phyloP scores from a whole-genome alignment of 2,113 vertebrate species.

The Tupaia chinensis region DNA sequence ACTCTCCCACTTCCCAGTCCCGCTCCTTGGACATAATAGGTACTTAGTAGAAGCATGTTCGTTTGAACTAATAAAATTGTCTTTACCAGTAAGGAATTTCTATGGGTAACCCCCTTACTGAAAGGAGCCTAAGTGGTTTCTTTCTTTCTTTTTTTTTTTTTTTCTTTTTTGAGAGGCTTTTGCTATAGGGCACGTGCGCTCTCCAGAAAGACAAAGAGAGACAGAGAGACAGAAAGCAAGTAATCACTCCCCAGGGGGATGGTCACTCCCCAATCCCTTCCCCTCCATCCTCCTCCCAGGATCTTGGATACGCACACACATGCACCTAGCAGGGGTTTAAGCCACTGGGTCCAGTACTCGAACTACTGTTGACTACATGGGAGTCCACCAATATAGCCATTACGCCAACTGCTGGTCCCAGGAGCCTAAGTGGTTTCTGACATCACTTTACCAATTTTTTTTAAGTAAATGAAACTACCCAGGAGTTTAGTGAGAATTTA shows the following conservation, averaged over 20 bases:
- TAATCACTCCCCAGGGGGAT: too few relatives aligned
- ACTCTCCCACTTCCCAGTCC: not conserved
- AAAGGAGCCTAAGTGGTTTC: not conserved
- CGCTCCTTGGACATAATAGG: not conserved
- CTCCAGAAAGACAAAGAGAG: too few relatives aligned
- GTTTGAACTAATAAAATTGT: not conserved
- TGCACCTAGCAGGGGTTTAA: too few relatives aligned
- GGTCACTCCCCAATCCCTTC: too few relatives aligned
- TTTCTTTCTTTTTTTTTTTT: not conserved
- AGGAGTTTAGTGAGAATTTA: not conserved
- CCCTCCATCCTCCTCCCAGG: too few relatives aligned
- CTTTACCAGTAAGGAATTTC: not conserved
- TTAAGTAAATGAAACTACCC: not conserved
- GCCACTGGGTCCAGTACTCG: too few relatives aligned
- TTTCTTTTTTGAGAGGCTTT: too few relatives aligned
- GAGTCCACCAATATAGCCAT: too few relatives aligned
- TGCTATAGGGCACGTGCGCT: too few relatives aligned
- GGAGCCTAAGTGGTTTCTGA: not conserved
- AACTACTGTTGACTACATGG: too few relatives aligned
- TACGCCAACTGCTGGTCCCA: not conserved
- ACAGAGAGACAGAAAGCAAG: too few relatives aligned
- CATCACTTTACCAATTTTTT: not conserved
- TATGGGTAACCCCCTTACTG: not conserved
- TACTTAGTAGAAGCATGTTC: not conserved
- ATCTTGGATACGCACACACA: too few relatives aligned